Base-by-base conservation (phyloP, 1,140 invertebrate species). In the Drosophila dunni region DNA sequence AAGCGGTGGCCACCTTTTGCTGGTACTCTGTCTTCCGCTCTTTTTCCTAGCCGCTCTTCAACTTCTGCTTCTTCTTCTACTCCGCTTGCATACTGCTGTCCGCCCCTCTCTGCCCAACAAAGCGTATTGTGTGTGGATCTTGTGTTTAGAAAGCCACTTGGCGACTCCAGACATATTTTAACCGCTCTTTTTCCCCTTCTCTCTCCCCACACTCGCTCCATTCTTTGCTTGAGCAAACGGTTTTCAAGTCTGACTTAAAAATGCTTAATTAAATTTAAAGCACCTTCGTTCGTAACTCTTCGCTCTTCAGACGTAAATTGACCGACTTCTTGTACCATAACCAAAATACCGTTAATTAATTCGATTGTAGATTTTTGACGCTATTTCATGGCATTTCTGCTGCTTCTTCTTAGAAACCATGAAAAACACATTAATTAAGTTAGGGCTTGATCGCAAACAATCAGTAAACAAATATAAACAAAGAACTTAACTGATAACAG, bases 221-320 rank as follows among this genome's bases (percentile, higher is more conserved):
- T 44, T 62, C 33, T 5, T 3, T 9, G 11, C 20, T 53, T 17
- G 5, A 13, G 7, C 7, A n/a, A 36, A 53, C 50, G 50, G 50
- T 53, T 13, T 20, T 20, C 24, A 44, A 62, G 58, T 50, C 42
- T 20, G 40, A 9, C 50, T 71, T 44, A 54, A 63, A 63, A 85
- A 81, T 73, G 81, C 78, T 72, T 88, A 82, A 86, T 86, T 82
- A 86, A 86, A 86, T 86, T 86, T 73, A 64, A 82, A 74, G 76
- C 71, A 57, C 13, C 33, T 54, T 29, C 51, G 17, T 51, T 36
- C 58, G 38, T 38, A 61, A 34, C 56, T 56, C 10, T 44, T 61
- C 53, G 50, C 54, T 75, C 67, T 50, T 24, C 44, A 68, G 65
- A 61, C 51, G 69, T 60, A 57, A 79, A 80, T 78, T 89, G 83